Base-by-base conservation (phyloP, 2,888 invertebrate species). In the Hydraecia micacea region DNA sequence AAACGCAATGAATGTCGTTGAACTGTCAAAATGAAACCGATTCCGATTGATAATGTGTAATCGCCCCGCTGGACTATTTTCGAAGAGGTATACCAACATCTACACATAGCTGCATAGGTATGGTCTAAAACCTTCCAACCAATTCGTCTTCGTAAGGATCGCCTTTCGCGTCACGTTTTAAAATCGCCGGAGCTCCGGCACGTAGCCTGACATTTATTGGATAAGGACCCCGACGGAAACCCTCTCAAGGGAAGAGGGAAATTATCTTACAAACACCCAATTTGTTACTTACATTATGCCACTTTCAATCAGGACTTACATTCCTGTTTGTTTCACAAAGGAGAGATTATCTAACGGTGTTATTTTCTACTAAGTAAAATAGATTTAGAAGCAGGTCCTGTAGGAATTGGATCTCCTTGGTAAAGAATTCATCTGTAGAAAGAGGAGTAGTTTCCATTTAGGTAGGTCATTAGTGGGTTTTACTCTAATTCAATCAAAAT, bases 251-350 rank as follows among this genome's bases (percentile, higher is more conserved):
- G 83, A 70, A 87, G 69, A 62, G 68, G 79, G 73, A 85, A 86
- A 85, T 86, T 87, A 76, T 87, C 73, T 75, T 73, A 80, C 88
- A 86, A 86, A 85, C 87, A 85, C 65, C 88, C 86, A 88, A 86
- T 83, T 80, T 81, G 86, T 71, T 71, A 65, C 25, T 76, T 75
- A 70, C 81, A 81, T 79, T 78, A 84, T 86, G 77, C 36, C 60
- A 77, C 39, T 79, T 65, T 65, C 52, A 60, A 85, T 75, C 75
- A 46, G 39, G 66, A 75, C 60, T 77, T 73, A 75, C 66, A 69
- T 73, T 77, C 39, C 63, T 66, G 73, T 84, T 86, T 84, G 76
- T 75, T 75, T 74, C 49, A 74, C 18, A 74, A 69, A 62, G 60
- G 46, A 46, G n/a, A 55, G 18, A 21, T 18, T 52, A n/a, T 11